Conservation (phyloP, 2,797 vertebrate genomes). For the Chanos chanos region DNA sequence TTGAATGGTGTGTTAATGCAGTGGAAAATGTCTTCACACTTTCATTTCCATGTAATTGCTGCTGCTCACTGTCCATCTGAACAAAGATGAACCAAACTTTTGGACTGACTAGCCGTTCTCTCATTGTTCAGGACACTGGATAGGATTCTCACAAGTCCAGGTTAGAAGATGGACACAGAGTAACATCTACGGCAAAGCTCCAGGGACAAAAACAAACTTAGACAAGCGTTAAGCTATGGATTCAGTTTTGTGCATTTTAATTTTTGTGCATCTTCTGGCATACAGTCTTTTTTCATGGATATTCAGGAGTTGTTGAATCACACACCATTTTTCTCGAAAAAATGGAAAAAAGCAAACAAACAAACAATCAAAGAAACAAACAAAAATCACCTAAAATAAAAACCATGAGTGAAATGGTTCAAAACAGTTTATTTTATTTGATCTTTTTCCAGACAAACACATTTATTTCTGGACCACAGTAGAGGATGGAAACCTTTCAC, state of each 20-base stretch:
- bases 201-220: slow-evolving; percentile 45
- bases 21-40: too few species aligned
- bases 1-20: too few species aligned
- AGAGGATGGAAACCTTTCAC: slow-evolving; percentile 97
- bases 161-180: not conserved
- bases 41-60: too few species aligned
- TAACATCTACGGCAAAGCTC: not conserved
- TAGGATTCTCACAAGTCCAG: too few species aligned
- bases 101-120: too few species aligned
- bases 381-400: too few species aligned
- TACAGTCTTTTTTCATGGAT: slow-evolving; percentile 49
- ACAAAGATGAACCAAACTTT: too few species aligned
- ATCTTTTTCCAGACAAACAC: slow-evolving; percentile 89
- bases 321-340: slow-evolving; percentile 49
- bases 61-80: too few species aligned
- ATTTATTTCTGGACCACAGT: slow-evolving; percentile 95
- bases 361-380: too few species aligned
- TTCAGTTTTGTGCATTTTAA: slow-evolving; percentile 54
- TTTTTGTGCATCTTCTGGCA: slow-evolving; percentile 51
- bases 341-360: too few species aligned
- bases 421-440: slow-evolving; percentile 81
- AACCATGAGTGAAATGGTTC: slow-evolving; percentile 70
- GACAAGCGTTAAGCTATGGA: slow-evolving; percentile 47
- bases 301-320: slow-evolving; percentile 45
- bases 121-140: too few species aligned